phyloP scores from a whole-genome alignment of 2,113 vertebrate genomes.

The Nestor notabilis region DNA sequence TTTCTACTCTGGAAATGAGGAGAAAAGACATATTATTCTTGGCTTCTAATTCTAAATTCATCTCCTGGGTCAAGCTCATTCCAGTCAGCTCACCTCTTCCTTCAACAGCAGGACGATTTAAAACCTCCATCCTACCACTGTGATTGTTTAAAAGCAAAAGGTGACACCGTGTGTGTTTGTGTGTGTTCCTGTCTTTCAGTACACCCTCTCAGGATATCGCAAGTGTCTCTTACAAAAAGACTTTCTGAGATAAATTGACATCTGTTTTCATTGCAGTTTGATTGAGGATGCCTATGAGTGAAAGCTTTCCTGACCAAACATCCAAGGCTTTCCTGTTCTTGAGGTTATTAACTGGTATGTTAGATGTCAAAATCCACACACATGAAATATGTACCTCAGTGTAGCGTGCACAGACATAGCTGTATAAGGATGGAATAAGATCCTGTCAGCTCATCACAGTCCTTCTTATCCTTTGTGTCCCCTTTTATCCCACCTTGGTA shows the following conservation, averaged over 20 bases:
- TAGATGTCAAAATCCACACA: background rate
- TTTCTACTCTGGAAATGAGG: conserved; percentile 64
- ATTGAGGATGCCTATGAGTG: background rate
- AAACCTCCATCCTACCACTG: background rate
- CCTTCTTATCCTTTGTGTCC: background rate
- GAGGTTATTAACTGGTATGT: background rate
- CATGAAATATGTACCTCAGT: background rate
- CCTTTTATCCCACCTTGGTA: background rate
- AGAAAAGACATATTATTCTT: conserved; percentile 36
- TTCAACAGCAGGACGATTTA: background rate
- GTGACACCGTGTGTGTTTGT: background rate
- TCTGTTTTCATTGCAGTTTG: background rate
- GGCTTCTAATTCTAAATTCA: conserved; percentile 21
- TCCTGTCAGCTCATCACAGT: background rate
- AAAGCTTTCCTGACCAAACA: background rate
- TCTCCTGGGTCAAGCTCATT: background rate
- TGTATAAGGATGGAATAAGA: background rate
- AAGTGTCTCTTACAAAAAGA: background rate
- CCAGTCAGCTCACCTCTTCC: conserved; percentile 21
- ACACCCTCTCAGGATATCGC: background rate
- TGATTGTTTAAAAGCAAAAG: conserved; percentile 18
- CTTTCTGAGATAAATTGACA: background rate
- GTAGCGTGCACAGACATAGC: background rate
- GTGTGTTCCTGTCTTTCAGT: background rate
- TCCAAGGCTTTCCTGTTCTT: background rate